Evolutionary conservation across 2,888 invertebrate species (phyloP).

Genomic region (Ditylenchus weischeri): DNA sequence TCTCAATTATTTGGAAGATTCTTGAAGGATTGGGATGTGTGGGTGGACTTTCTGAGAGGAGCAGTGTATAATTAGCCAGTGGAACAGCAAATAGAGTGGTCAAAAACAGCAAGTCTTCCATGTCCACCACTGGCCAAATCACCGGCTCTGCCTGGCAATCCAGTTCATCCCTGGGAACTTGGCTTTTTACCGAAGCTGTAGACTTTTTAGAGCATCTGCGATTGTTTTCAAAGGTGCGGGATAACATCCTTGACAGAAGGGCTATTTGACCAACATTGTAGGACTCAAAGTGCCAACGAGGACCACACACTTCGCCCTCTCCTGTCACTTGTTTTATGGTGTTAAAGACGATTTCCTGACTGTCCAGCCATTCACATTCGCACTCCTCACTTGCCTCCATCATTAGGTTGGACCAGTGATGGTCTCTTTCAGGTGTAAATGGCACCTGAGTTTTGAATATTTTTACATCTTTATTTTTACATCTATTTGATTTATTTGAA

Average conservation of each 20-base stretch:
- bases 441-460: conserved; percentile 13
- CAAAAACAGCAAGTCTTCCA: conserved; percentile 10
- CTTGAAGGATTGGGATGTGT: conserved; percentile 6
- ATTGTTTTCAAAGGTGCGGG: conserved; percentile 1
- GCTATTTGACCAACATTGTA: conserved; percentile 14
- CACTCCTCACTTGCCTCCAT: conserved; percentile 16
- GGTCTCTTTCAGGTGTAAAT: conserved; percentile 12
- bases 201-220: not conserved
- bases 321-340: conserved; percentile 13
- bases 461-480: not conserved
- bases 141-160: not conserved
- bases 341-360: conserved; percentile 17
- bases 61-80: not conserved
- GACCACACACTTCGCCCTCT: not conserved
- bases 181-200: not conserved
- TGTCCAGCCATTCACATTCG: conserved; percentile 19
- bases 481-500: too few relatives aligned
- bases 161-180: not conserved
- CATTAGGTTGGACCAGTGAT: conserved; percentile 23
- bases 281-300: conserved; percentile 3
- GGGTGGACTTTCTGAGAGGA: conserved; percentile 8
- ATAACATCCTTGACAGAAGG: not conserved
- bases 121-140: conserved; percentile 9
- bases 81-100: conserved; percentile 4
- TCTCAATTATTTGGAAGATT: conserved; percentile 12